These are phyloP conservation scores for Pseudachorutes palmiensis DNA, from an alignment of 1,140 invertebrate genomes.

Conservation along the genomic window DNA sequence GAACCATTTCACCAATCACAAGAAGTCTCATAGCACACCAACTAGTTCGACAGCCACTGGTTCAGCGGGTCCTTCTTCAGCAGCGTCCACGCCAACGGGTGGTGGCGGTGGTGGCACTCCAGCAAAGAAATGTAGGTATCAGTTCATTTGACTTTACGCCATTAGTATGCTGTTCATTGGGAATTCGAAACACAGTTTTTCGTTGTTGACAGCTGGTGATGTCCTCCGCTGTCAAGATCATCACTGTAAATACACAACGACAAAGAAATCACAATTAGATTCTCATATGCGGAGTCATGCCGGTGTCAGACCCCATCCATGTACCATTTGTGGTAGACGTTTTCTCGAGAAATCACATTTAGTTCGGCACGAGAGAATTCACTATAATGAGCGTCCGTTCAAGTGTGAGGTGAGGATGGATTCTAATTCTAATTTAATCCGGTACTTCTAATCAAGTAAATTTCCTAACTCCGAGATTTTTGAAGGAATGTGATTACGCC, in stretches of 20 bases:
- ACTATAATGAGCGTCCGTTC: conserved; percentile 54
- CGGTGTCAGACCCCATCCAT: conserved; percentile 54
- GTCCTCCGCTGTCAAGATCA: conserved; percentile 53
- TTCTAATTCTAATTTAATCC: no score
- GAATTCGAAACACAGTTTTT: background rate
- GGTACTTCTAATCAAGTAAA: no score
- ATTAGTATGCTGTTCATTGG: background rate
- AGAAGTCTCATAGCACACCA: conserved; percentile 52
- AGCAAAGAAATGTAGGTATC: background rate
- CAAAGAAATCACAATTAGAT: conserved; percentile 58
- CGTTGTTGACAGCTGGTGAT: conserved; percentile 43
- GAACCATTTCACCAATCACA: conserved; percentile 57
- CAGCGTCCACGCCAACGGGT: no score
- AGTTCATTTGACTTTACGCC: background rate
- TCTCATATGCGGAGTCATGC: conserved; percentile 54
- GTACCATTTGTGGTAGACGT: conserved; percentile 53
- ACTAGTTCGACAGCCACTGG: background rate
- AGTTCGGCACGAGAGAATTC: conserved; percentile 55
- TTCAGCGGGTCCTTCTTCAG: no score
- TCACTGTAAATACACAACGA: conserved; percentile 56
- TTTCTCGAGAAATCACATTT: conserved; percentile 62
- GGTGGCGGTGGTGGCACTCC: no score
- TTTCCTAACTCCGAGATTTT: no score
- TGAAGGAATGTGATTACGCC: conserved; percentile 56
- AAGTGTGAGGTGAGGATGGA: conserved; percentile 41